Evolutionary conservation across 2,888 invertebrate species (phyloP).

Genomic region (Resseliella maxima): DNA sequence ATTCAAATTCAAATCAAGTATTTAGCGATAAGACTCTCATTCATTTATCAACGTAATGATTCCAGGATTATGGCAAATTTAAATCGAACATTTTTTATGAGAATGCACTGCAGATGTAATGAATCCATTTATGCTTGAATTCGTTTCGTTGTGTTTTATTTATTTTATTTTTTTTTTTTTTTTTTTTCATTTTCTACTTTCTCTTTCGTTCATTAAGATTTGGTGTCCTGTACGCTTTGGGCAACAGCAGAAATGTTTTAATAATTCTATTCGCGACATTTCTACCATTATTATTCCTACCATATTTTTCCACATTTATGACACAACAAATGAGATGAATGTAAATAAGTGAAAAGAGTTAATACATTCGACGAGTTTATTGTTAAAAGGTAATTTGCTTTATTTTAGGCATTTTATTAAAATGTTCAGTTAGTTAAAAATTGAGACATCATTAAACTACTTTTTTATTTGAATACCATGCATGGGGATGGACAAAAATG

Average conservation of each 20-base stretch:
- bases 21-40: slow-evolving; percentile 56
- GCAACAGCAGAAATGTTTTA: neutral
- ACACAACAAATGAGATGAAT: no score
- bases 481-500: neutral
- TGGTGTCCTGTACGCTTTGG: neutral
- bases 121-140: neutral
- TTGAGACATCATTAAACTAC: no score
- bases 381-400: no score
- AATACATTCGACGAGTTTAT: no score
- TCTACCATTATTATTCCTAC: no score
- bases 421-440: no score
- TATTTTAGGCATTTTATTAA: no score
- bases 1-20: slow-evolving; percentile 33
- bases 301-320: no score
- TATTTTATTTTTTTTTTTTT: neutral
- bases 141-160: neutral
- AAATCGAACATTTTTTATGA: slow-evolving; percentile 53
- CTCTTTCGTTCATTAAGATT: neutral
- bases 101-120: neutral
- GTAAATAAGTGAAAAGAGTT: no score
- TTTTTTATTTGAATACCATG: neutral
- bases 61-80: slow-evolving; percentile 51
- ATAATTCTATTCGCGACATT: no score
- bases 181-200: neutral
- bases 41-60: slow-evolving; percentile 58